These are phyloP conservation scores for Clistopyga incitator DNA, from an alignment of 2,888 invertebrate species.

Conservation along the genomic window DNA sequence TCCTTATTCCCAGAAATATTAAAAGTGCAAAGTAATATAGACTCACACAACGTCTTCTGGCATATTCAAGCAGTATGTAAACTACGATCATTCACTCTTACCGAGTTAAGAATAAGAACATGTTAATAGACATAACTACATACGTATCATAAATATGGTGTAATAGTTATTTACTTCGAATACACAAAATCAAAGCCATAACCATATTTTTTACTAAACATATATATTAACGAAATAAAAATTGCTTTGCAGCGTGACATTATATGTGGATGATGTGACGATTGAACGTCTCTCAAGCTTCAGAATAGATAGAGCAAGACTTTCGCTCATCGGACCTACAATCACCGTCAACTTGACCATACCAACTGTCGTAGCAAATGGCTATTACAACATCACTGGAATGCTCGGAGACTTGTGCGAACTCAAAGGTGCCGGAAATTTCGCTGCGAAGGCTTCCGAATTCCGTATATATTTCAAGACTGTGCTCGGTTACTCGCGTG, in stretches of 20 bases:
- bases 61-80: no score
- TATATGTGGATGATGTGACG: conserved; percentile 74
- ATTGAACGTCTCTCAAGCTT: conserved; percentile 77
- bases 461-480: conserved; percentile 77
- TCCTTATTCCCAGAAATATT: no score
- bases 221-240: not conserved
- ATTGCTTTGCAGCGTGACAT: conserved; percentile 72
- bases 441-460: conserved; percentile 73
- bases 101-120: no score
- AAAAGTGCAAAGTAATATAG: no score
- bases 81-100: no score
- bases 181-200: no score
- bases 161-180: no score
- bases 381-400: conserved; percentile 79
- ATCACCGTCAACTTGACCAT: conserved; percentile 78
- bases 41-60: no score
- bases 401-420: conserved; percentile 76
- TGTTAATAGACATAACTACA: no score
- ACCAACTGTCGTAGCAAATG: conserved; percentile 75
- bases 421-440: conserved; percentile 75
- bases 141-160: no score
- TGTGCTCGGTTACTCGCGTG: conserved; percentile 77
- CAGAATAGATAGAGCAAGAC: conserved; percentile 76
- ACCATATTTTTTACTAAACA: no score
- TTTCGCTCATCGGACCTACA: conserved; percentile 79